Conservation (phyloP, 1,140 invertebrate species). For the Spodoptera frugiperda region DNA sequence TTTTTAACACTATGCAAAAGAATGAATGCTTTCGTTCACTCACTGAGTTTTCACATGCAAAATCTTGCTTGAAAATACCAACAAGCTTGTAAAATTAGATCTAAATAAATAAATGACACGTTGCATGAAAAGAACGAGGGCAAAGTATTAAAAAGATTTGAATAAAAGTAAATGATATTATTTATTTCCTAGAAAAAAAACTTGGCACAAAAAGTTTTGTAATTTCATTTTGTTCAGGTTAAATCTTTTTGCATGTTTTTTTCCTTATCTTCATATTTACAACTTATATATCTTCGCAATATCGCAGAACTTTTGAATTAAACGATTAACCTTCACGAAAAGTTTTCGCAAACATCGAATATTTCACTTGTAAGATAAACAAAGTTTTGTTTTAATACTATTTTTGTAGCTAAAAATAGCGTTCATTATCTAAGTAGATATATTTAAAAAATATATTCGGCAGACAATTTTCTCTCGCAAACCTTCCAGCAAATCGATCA, state of each 20-base stretch:
- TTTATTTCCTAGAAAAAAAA: background rate
- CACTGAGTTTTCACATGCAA: slow-evolving; percentile 22
- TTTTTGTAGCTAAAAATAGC: too few species aligned
- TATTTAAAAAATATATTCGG: too few species aligned
- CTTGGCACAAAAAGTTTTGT: background rate
- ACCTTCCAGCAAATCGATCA: too few species aligned
- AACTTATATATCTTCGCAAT: background rate
- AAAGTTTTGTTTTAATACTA: too few species aligned
- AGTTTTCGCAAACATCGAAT: too few species aligned
- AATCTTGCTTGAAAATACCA: background rate
- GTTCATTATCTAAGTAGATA: too few species aligned
- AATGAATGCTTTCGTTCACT: slow-evolving; percentile 18
- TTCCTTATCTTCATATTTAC: background rate
- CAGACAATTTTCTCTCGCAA: too few species aligned
- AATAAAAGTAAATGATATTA: background rate
- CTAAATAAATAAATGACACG: background rate
- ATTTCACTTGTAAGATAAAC: too few species aligned
- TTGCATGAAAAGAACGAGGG: slow-evolving; percentile 9
- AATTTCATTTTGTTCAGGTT: background rate
- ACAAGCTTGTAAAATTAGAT: background rate
- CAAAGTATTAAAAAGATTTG: background rate
- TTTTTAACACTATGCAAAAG: slow-evolving; percentile 25
- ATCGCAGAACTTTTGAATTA: background rate
- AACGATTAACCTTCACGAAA: background rate
- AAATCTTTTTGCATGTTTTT: slow-evolving; percentile 11